Percentiles rank a stretch among this genome's conserved stretches.
phyloP scores from a whole-genome alignment of 2,888 invertebrate species.

The Autographa gamma region DNA sequence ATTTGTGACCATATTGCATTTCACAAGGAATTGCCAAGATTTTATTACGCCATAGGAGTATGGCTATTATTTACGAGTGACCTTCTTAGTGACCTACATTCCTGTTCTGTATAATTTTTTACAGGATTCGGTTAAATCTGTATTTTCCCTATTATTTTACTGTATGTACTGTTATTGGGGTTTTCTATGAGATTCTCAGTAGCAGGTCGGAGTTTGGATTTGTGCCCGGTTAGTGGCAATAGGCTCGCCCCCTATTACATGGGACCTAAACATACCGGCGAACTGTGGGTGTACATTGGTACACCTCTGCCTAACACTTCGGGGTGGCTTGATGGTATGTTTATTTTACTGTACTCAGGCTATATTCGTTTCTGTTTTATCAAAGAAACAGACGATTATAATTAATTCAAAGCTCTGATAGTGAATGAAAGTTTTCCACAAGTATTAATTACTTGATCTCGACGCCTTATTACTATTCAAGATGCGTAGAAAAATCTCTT shows the following conservation, averaged over 20 bases:
- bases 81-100: background rate
- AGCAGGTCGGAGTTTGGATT: too few relatives aligned
- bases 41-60: background rate
- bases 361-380: background rate
- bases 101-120: background rate
- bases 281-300: too few relatives aligned
- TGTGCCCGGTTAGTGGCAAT: too few relatives aligned
- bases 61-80: background rate
- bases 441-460: background rate
- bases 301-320: too few relatives aligned
- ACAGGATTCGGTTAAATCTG: background rate
- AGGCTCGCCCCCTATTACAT: too few relatives aligned
- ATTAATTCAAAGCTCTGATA: background rate
- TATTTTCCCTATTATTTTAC: too few relatives aligned
- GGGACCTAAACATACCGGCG: too few relatives aligned
- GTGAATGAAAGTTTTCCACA: background rate
- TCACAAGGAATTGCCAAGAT: background rate
- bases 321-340: too few relatives aligned
- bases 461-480: background rate
- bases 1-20: conserved; percentile 4
- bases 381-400: background rate
- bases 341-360: too few relatives aligned
- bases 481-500: background rate
- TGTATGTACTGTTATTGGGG: too few relatives aligned
- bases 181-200: too few relatives aligned